These are phyloP conservation scores for Drosophila aldrichi DNA, from an alignment of 2,888 invertebrate species.

Conservation along the genomic window DNA sequence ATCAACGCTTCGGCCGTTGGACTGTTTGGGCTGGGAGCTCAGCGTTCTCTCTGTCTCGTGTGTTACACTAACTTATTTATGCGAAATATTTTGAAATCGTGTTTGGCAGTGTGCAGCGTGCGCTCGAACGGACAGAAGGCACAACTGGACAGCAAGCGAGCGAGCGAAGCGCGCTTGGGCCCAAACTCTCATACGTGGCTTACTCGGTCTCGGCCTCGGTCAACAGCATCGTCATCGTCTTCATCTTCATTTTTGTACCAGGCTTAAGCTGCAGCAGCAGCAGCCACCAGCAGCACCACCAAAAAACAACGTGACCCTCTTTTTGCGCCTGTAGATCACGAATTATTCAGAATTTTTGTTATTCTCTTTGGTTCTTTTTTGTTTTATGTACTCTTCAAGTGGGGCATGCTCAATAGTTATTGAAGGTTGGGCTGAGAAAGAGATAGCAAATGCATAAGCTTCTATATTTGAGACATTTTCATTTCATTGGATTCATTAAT, in stretches of 20 bases:
- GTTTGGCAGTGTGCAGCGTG: slow-evolving; percentile 79
- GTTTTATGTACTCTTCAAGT: slow-evolving; percentile 27
- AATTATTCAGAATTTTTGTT: slow-evolving; percentile 80
- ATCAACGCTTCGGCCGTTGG: slow-evolving; percentile 74
- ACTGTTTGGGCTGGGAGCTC: slow-evolving; percentile 9
- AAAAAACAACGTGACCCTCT: slow-evolving; percentile 83
- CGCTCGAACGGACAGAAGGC: slow-evolving; percentile 62
- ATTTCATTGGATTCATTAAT: background rate
- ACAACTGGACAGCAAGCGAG: slow-evolving; percentile 42
- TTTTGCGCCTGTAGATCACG: slow-evolving; percentile 85
- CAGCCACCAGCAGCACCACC: slow-evolving; percentile 19
- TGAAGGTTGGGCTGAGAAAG: background rate
- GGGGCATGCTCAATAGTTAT: slow-evolving; percentile 16
- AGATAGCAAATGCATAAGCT: background rate
- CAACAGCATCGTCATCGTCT: slow-evolving; percentile 59
- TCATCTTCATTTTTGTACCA: slow-evolving; percentile 42
- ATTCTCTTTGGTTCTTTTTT: slow-evolving; percentile 53
- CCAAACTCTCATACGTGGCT: slow-evolving; percentile 59
- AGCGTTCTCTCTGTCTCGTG: slow-evolving; percentile 54
- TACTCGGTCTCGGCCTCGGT: slow-evolving; percentile 35
- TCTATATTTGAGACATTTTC: background rate
- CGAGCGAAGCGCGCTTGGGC: slow-evolving; percentile 36
- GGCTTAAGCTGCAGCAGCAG: slow-evolving; percentile 21
- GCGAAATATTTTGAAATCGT: slow-evolving; percentile 83
- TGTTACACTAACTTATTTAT: slow-evolving; percentile 85